These are phyloP conservation scores for Nomada hirtipes DNA, from an alignment of 2,888 invertebrate species.

Conservation along the genomic window DNA sequence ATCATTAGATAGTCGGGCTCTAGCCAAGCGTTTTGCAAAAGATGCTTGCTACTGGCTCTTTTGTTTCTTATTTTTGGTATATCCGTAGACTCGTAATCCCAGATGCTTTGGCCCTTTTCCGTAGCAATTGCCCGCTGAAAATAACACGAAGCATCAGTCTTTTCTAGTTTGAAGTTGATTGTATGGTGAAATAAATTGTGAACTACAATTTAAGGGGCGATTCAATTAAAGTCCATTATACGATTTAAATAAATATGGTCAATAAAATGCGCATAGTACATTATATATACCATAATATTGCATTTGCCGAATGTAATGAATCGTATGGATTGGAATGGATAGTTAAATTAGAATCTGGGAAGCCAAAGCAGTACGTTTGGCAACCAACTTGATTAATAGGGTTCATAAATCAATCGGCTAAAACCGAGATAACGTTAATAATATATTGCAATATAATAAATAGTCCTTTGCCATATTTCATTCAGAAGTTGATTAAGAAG, in stretches of 20 bases:
- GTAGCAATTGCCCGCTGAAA: constrained; percentile 87
- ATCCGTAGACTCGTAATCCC: constrained; percentile 77
- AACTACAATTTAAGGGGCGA: no score
- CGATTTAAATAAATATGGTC: no score
- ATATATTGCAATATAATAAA: not conserved
- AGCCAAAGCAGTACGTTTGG: not conserved
- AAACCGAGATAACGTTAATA: not conserved
- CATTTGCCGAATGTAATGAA: no score
- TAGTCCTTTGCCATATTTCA: not conserved
- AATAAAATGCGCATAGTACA: no score
- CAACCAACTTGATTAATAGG: not conserved
- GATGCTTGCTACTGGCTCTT: constrained; percentile 76
- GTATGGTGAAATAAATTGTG: not conserved
- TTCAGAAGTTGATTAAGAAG: not conserved
- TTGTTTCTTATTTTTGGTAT: constrained; percentile 72
- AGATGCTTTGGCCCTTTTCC: constrained; percentile 87
- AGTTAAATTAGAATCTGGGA: not conserved
- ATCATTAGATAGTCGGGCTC: constrained; percentile 76
- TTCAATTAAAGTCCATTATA: no score
- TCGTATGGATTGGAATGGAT: no score
- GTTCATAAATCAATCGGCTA: not conserved
- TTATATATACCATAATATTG: no score
- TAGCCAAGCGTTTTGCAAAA: constrained; percentile 82
- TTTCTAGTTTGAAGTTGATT: not conserved
- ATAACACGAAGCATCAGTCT: constrained; percentile 22